These are phyloP conservation scores for Epinephelus lanceolatus DNA, from an alignment of 2,113 vertebrate genomes.

Conservation along the genomic window DNA sequence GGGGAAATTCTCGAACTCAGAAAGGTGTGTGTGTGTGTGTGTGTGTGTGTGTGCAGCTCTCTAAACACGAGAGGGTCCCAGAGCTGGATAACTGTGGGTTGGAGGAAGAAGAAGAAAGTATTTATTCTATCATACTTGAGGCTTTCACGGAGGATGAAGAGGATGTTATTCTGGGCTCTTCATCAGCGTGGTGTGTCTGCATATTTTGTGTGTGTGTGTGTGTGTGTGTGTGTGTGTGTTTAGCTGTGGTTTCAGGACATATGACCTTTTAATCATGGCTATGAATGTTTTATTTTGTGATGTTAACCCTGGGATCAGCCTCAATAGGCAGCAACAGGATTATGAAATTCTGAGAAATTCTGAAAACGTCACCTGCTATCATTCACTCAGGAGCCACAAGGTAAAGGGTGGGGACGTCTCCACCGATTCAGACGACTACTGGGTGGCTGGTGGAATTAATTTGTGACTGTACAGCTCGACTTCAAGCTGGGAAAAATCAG, in stretches of 20 bases:
- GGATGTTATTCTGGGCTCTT: slow-evolving; percentile 66
- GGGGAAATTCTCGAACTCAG: slow-evolving; percentile 36
- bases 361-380: slow-evolving; percentile 10
- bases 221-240: slow-evolving; percentile 15
- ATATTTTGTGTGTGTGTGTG: slow-evolving; percentile 9
- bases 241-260: slow-evolving; percentile 10
- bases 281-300: slow-evolving; percentile 30
- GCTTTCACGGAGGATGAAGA: neutral
- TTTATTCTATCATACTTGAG: slow-evolving; percentile 15
- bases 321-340: slow-evolving; percentile 4
- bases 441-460: neutral
- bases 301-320: slow-evolving; percentile 11
- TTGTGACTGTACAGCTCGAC: neutral
- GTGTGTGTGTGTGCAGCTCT: slow-evolving; percentile 24
- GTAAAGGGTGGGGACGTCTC: neutral
- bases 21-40: slow-evolving; percentile 31
- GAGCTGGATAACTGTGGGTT: slow-evolving; percentile 3
- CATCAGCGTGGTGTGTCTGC: slow-evolving; percentile 22
- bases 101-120: neutral
- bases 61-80: slow-evolving; percentile 25
- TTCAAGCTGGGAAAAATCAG: neutral
- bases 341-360: slow-evolving; percentile 55
- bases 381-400: neutral
- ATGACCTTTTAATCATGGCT: neutral
- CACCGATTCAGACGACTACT: neutral